phyloP scores from a whole-genome alignment of 2,888 invertebrate genomes.

The Noctua pronuba region DNA sequence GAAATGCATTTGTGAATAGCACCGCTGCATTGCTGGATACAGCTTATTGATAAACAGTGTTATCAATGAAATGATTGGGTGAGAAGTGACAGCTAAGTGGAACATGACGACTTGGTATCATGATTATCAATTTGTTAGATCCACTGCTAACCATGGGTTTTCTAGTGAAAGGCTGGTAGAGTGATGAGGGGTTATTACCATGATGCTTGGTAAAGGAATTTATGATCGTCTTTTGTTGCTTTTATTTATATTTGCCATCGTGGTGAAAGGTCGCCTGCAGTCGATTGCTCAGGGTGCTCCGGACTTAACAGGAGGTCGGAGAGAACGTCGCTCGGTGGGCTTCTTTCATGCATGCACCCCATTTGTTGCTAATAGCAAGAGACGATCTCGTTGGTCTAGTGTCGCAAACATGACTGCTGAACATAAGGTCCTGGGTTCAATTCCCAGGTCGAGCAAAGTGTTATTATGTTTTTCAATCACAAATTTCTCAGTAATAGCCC shows the following conservation, averaged over 20 bases:
- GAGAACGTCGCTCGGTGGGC: no score
- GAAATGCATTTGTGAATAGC: conserved; percentile 9
- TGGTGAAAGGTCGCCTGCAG: no score
- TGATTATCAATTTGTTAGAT: neutral
- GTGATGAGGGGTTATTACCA: neutral
- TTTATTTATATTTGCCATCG: no score
- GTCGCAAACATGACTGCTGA: neutral
- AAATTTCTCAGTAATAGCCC: neutral
- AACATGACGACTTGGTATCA: neutral
- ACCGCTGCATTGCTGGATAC: neutral
- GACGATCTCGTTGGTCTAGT: neutral
- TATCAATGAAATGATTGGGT: conserved; percentile 7
- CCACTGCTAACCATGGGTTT: neutral
- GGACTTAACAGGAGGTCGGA: no score
- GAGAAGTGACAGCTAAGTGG: neutral
- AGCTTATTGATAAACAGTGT: conserved; percentile 10
- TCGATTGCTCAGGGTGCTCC: no score
- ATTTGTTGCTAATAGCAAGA: neutral
- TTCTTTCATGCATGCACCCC: no score
- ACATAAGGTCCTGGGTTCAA: neutral
- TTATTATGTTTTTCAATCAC: neutral
- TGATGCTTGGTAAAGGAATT: neutral
- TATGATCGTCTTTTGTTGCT: neutral
- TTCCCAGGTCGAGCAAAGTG: neutral
- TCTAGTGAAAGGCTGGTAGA: neutral